phyloP scores from a whole-genome alignment of 2,113 vertebrate genomes.

The Syngnathus floridae region DNA sequence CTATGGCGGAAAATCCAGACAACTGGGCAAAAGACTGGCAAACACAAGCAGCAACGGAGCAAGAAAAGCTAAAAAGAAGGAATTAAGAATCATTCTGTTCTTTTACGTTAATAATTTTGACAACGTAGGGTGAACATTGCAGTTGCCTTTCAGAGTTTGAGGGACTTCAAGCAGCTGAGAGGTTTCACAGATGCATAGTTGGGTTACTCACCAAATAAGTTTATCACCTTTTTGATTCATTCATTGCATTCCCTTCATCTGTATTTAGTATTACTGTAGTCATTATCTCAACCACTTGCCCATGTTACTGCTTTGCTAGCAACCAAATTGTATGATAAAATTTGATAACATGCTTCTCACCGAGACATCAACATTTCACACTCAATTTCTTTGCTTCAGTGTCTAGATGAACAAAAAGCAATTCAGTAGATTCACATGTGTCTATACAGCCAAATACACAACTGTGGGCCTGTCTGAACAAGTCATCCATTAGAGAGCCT shows the following conservation, averaged over 20 bases:
- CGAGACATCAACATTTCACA: not conserved
- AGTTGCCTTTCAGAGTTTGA: not conserved
- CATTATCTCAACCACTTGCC: not conserved
- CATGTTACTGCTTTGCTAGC: not conserved
- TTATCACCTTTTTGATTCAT: no score
- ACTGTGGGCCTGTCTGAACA: constrained; percentile 57
- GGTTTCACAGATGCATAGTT: no score
- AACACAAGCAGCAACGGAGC: not conserved
- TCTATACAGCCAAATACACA: constrained; percentile 26
- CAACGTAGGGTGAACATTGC: not conserved
- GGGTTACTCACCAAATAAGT: no score
- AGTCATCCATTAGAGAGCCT: constrained; percentile 51
- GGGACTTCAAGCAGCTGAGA: no score
- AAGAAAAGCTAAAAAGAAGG: no score
- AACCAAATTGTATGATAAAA: not conserved
- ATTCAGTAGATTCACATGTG: constrained; percentile 9
- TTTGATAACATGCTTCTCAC: not conserved
- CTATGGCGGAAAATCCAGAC: not conserved
- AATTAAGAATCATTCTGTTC: no score
- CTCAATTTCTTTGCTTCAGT: not conserved
- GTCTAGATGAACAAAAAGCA: not conserved
- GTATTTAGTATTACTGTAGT: no score
- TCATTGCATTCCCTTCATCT: no score
- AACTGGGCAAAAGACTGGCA: not conserved
- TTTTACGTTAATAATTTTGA: not conserved